Base-by-base conservation (phyloP, 2,888 invertebrate species). In the Bellardia pandia region DNA sequence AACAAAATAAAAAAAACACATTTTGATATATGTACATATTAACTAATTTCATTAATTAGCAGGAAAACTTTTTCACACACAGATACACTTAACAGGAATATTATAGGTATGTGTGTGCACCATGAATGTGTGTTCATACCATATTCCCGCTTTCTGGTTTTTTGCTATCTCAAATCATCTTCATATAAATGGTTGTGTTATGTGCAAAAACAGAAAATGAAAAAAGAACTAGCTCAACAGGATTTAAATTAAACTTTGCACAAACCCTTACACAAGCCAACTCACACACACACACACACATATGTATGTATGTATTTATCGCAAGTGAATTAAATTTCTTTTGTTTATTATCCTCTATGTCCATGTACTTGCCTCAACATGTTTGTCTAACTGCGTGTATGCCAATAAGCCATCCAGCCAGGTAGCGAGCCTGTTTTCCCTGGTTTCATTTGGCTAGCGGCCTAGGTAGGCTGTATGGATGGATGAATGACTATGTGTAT, bases 181-280 rank as follows among this genome's bases (percentile, higher is more conserved):
- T 74, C 23, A 37, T 40, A 40, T 48, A 42, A 66, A 66, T 53
- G 9, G n/a, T n/a, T 40, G n/a, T 60, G n/a, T n/a, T 40, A 8
- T 53, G 37, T 58, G 23, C 23, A 9, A 74, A 79, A 62, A 23
- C 6, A 69, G 23, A 33, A 51, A 56, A 9, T 13, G 4, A n/a
- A 69, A 58, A 42, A 78, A 60, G 13, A 64, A 76, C 72, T 78
- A 53, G 68, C 66, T 11, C 30, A 78, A 74, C 78, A 85, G 74
- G 85, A 85, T 85, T 78, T 68, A 3, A 51, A 68, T 66, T 30
- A 71, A 60, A 72, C 30, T 78, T 23, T 71, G 56, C 9, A 62
- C 13, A 60, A 33, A 78, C 71, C 40, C 40, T 45, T n/a, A 64
- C 75, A 53, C 40, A 40, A 40, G 8, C 37, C 16, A 13, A 14